Evolutionary conservation across 1,140 invertebrate species (phyloP), one percentile per base, ranked within the genome.

Genomic region (Pogonomyrmex californicus): DNA sequence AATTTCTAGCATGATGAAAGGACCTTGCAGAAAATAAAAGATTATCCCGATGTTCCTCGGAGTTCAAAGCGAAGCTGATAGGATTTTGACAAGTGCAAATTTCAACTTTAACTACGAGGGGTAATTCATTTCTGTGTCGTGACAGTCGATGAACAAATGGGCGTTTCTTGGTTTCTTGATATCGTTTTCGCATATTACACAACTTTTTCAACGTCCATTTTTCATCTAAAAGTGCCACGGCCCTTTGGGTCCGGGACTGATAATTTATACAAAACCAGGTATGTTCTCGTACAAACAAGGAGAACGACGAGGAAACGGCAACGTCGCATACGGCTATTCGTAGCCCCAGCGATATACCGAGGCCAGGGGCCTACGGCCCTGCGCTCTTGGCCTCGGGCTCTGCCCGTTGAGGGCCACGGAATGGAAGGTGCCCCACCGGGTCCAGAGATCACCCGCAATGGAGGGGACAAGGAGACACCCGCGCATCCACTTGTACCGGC

Each of bases 301-400:
- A 23, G 78, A 65, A 76, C 51, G 81, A 77, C 54, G 85, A 87
- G 68, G 85, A 83, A 81, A 77, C 76, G 88, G 89, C 88, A 90
- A 90, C 89, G 49, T 44, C 65, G 89, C 89, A 82, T 17, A 86
- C 87, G 51, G 60, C 51, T 77, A 77, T 88, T 77, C 63, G 76
- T 81, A 82, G 76, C 86, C 62, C 54, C 79, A 79, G 33, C 85
- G 87, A 66, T 63, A 17, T 81, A 63, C 83, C 88, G 83, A 83
- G 85, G 85, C 38, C 73, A 68, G 89, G 77, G 88, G 90, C 87
- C 86, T 91, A 91, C 91, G 87, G 90, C 90, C 90, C 91, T 90
- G 87, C 85, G 86, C 75, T 90, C 91, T 89, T 91, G 91, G 92
- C 91, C 91, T 93, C 92, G 83, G 92, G 91, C 88, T 87, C 51